Percentiles rank a stretch among this genome's conserved stretches.
Evolutionary conservation across 2,888 invertebrate species (phyloP).

Genomic region (Tetropium fuscum): DNA sequence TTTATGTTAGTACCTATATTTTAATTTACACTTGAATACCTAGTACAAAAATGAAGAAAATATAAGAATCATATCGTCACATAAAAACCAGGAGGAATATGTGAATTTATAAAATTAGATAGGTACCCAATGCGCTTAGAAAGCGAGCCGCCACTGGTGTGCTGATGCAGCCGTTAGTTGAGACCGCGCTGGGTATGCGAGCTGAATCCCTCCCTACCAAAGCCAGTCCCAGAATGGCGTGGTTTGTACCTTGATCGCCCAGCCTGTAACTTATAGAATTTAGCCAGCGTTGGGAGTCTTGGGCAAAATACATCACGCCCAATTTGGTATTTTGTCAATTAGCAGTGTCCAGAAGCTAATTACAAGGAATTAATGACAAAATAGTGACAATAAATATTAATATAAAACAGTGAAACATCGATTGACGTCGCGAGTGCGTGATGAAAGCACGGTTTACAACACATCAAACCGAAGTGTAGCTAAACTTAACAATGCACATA

Average conservation of each 20-base stretch:
- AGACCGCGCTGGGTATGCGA: constrained; percentile 39
- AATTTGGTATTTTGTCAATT: constrained; percentile 44
- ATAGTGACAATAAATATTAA: constrained; percentile 29
- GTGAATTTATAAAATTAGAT: no score
- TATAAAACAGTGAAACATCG: constrained; percentile 34
- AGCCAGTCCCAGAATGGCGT: constrained; percentile 65
- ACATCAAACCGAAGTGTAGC: constrained; percentile 32
- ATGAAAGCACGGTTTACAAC: constrained; percentile 44
- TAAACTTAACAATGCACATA: constrained; percentile 43
- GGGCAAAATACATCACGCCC: constrained; percentile 45
- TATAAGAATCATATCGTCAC: no score
- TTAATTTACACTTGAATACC: no score
- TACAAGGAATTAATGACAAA: constrained; percentile 26
- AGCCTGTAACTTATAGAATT: constrained; percentile 60
- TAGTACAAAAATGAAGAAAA: no score
- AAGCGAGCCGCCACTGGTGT: constrained; percentile 44
- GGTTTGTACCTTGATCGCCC: constrained; percentile 65
- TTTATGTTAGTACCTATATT: no score
- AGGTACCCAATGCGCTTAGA: neutral
- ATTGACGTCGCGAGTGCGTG: constrained; percentile 43
- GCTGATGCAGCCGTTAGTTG: constrained; percentile 44
- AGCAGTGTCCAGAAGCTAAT: constrained; percentile 35
- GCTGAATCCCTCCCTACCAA: constrained; percentile 53
- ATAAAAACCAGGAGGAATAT: no score
- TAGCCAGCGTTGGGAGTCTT: constrained; percentile 48